Evolutionary conservation across 2,888 invertebrate genomes (phyloP), one percentile per base, ranked within the genome.

Genomic region (Tipula confusa): DNA sequence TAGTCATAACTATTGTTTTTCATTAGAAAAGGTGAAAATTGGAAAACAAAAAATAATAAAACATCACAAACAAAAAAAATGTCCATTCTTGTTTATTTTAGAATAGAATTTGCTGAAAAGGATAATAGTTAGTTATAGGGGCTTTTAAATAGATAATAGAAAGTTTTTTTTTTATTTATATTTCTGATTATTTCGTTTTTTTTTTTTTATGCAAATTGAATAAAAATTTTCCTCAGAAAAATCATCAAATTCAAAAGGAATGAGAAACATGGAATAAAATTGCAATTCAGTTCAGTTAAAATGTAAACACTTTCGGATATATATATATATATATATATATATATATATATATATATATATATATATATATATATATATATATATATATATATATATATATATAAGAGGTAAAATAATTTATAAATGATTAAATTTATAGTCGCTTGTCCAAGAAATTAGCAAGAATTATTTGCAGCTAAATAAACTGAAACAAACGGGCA

Each of bases 1-100:
- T 64, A 64, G 64, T 64, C 64, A 64, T 64, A 64, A 64, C 64
- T 64, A 64, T 64, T 64, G 64, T 64, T 64, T 64, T 64, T 64
- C 64, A 64, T 24, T 64, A 64, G 64, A 64, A 64, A 64, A 64
- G 64, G 64, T 64, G 64, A 64, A 64, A 64, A 64, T 64, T 64
- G 64, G 64, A 64, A 64, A 64, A 64, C 64, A 64, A 64, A 64
- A n/a, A 64, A 64, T 64, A 64, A 64, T 64, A 64, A 24, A 43
- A 43, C n/a, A n/a, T 43, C 2, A n/a, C n/a, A n/a, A n/a, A n/a
- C n/a, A 6, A 36, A 43, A 43, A 43, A 43, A 64, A 64, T 64
- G 64, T 64, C 64, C 64, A 64, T 64, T 64, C 64, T 64, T 64
- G 64, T 64, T 64, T 64, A 64, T 64, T 64, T 64, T 64, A 64